Base-by-base conservation (phyloP, 2,888 invertebrate species). In the Melikaiella ostensackeni region DNA sequence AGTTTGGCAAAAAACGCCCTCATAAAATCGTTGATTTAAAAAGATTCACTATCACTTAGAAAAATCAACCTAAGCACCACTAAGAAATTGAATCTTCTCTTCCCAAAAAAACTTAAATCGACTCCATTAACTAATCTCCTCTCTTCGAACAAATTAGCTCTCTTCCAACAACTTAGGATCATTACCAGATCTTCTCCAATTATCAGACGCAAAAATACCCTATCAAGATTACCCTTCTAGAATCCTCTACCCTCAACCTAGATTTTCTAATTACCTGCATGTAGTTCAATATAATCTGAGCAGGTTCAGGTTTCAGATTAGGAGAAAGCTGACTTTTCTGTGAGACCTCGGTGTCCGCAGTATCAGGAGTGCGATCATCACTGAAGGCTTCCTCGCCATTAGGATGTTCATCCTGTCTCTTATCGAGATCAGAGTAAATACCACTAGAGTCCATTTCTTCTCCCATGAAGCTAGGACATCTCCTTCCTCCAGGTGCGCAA, bases 401-500 rank as follows among this genome's bases (percentile, higher is more conserved):
- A 4, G 92, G 91, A 8, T 91, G 89, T 74, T 94, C 93, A 85
- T 96, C 96, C 76, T 95, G 94, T 62, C 94, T 94, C 85, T 95
- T 96, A 90, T 97, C 97, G 81, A 97, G 94, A 89, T 97, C 97
- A 0, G 97, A 97, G 88, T 97, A 97, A 73, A 97, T 95, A 0
- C 97, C 97, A 88, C 97, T 97, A 0, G 97, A 97, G 89, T 97
- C 97, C 97, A 97, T 97, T 87, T 97, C 97, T 90, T 97, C 97
- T 81, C 93, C 90, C 59, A 90, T 90, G 79, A 91, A 91, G 78
- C 91, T 91, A 11, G 91, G 91, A 76, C 91, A 91, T 62, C 89
- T 84, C 38, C 90, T 86, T 16, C 89, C 91, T 7, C 88, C 89
- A 0, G 91, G 89, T 8, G 90, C 88, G 24, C 96, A 96, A 89